Evolutionary conservation across 2,797 vertebrate species (phyloP).

Genomic region (Chromobotia macracanthus): DNA sequence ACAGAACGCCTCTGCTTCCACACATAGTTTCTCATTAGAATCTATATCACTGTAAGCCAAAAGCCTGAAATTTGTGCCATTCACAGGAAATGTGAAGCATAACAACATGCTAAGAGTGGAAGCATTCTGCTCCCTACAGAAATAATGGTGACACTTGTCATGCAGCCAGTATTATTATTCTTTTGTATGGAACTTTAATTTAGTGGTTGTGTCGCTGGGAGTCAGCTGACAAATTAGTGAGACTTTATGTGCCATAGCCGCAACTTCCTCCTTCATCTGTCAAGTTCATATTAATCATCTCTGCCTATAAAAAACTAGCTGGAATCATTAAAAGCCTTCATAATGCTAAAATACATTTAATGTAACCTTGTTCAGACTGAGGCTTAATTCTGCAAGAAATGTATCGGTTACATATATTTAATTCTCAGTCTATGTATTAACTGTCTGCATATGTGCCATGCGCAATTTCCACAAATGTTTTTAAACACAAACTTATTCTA

Average conservation of each 20-base stretch:
- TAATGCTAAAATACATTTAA: slow-evolving; percentile 8
- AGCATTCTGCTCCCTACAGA: slow-evolving; percentile 7
- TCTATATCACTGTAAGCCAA: slow-evolving; percentile 3
- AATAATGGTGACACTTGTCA: slow-evolving; percentile 18
- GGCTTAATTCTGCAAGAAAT: neutral
- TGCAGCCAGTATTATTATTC: slow-evolving; percentile 53
- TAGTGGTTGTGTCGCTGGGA: slow-evolving; percentile 54
- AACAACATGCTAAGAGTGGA: slow-evolving; percentile 2
- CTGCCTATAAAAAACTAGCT: slow-evolving; percentile 37
- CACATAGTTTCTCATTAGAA: slow-evolving; percentile 55
- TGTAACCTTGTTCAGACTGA: neutral
- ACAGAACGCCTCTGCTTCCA: slow-evolving; percentile 57
- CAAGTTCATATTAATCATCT: slow-evolving; percentile 33
- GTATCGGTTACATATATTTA: neutral
- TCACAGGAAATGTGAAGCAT: slow-evolving; percentile 5
- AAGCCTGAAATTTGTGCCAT: slow-evolving; percentile 45
- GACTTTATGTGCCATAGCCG: slow-evolving; percentile 36
- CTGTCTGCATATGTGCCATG: no score
- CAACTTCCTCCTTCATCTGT: slow-evolving; percentile 45
- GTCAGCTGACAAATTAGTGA: slow-evolving; percentile 51
- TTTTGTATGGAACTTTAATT: slow-evolving; percentile 53
- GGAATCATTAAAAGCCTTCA: slow-evolving; percentile 34
- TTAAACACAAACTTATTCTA: neutral
- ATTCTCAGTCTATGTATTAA: neutral
- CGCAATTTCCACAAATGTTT: neutral